These are phyloP conservation scores for Oreortyx pictus DNA, from an alignment of 2,797 vertebrate species.

Conservation along the genomic window DNA sequence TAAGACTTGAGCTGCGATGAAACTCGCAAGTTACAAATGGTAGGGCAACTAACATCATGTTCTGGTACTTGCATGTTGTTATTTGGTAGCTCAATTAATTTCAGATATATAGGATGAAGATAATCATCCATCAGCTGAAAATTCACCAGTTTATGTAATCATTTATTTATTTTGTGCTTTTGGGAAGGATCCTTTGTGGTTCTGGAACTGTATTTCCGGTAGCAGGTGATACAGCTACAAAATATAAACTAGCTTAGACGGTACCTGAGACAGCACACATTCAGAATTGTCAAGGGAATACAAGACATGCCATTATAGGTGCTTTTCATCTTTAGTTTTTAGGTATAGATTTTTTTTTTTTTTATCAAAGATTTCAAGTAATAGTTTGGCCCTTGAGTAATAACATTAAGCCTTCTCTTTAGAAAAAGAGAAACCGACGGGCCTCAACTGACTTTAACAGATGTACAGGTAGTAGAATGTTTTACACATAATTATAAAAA, in stretches of 20 bases:
- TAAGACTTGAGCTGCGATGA: neutral
- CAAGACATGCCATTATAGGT: neutral
- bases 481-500: slow-evolving; percentile 59
- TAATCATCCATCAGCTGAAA: neutral
- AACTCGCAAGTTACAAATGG: neutral
- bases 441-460: neutral
- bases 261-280: neutral
- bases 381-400: neutral
- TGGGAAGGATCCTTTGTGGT: neutral
- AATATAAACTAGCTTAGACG: neutral
- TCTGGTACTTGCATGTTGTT: neutral
- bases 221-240: neutral
- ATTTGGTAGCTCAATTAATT: neutral
- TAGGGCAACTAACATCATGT: neutral
- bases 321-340: neutral
- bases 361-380: neutral
- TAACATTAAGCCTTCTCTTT: neutral
- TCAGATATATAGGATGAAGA: neutral
- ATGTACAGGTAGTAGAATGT: slow-evolving; percentile 45
- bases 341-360: neutral
- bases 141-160: neutral
- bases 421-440: neutral
- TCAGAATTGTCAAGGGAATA: neutral
- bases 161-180: neutral
- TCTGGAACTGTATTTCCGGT: neutral